Percentiles rank a stretch among this genome's conserved stretches.
Evolutionary conservation across 2,113 vertebrate species (phyloP).

Genomic region (Haliaeetus leucogaster): DNA sequence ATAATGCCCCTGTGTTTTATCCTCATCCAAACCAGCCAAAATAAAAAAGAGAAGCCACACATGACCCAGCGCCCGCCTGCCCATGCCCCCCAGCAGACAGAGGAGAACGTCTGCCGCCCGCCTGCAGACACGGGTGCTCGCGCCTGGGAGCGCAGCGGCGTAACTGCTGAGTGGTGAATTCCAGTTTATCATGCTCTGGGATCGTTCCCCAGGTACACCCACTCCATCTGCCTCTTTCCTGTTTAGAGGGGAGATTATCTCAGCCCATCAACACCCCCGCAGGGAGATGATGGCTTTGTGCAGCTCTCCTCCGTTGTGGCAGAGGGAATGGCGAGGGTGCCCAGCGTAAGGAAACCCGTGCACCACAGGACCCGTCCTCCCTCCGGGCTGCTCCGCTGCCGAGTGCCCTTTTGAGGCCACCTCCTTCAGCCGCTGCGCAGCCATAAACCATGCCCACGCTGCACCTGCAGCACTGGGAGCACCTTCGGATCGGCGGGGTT

Average conservation of each 20-base stretch:
- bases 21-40: neutral
- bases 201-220: neutral
- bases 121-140: fast-evolving
- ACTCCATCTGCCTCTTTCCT: neutral
- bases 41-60: neutral
- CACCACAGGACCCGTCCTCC: neutral
- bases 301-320: fast-evolving
- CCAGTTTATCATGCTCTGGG: neutral
- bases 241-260: neutral
- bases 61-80: neutral
- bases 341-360: neutral
- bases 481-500: neutral
- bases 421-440: neutral
- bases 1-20: neutral
- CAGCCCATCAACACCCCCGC: neutral
- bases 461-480: fast-evolving
- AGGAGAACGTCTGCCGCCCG: fast-evolving
- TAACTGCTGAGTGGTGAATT: neutral
- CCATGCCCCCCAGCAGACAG: neutral
- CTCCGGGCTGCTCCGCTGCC: neutral
- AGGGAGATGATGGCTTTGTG: neutral
- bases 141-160: neutral
- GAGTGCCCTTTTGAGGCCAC: neutral
- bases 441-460: fast-evolving
- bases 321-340: neutral